phyloP scores from a whole-genome alignment of 1,140 invertebrate genomes.

The Drosophila mojavensis region DNA sequence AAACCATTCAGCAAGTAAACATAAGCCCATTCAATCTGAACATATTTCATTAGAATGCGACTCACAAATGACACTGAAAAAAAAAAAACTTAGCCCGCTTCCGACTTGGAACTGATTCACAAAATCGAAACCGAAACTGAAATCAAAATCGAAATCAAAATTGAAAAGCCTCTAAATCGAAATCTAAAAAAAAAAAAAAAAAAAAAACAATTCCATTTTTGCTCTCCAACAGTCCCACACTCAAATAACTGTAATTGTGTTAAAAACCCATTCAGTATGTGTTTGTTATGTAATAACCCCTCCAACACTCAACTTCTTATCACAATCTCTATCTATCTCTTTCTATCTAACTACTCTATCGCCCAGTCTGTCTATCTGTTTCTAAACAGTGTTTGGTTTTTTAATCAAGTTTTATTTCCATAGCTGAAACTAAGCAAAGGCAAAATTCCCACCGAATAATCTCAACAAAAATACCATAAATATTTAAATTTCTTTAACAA shows the following conservation, averaged over 20 bases:
- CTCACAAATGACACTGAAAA: slow-evolving; percentile 62
- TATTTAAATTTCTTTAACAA: slow-evolving; percentile 53
- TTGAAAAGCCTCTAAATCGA: slow-evolving; percentile 7
- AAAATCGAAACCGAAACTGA: slow-evolving; percentile 7
- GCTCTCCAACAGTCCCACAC: slow-evolving; percentile 39
- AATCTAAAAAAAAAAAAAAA: slow-evolving; percentile 5
- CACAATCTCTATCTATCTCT: slow-evolving; percentile 26
- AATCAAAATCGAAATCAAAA: slow-evolving; percentile 25
- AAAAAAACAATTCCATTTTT: slow-evolving; percentile 7
- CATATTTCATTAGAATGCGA: slow-evolving; percentile 57
- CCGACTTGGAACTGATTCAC: slow-evolving; percentile 62
- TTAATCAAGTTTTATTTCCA: slow-evolving; percentile 49
- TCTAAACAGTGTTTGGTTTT: slow-evolving; percentile 40
- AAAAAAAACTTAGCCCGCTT: slow-evolving; percentile 24
- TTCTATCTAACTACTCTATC: slow-evolving; percentile 12
- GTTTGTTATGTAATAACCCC: slow-evolving; percentile 71
- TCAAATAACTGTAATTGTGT: slow-evolving; percentile 63
- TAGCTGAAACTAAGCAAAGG: slow-evolving; percentile 38
- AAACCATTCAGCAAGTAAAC: slow-evolving; percentile 23
- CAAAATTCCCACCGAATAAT: slow-evolving; percentile 19
- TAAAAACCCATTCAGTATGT: slow-evolving; percentile 61
- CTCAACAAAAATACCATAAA: slow-evolving; percentile 29
- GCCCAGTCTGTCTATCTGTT: slow-evolving; percentile 26
- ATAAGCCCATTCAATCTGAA: slow-evolving; percentile 29
- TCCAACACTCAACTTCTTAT: slow-evolving; percentile 59